Percentiles rank a stretch among this genome's conserved stretches.
Evolutionary conservation across 1,140 invertebrate genomes (phyloP).

Genomic region (Diabrotica undecimpunctata): DNA sequence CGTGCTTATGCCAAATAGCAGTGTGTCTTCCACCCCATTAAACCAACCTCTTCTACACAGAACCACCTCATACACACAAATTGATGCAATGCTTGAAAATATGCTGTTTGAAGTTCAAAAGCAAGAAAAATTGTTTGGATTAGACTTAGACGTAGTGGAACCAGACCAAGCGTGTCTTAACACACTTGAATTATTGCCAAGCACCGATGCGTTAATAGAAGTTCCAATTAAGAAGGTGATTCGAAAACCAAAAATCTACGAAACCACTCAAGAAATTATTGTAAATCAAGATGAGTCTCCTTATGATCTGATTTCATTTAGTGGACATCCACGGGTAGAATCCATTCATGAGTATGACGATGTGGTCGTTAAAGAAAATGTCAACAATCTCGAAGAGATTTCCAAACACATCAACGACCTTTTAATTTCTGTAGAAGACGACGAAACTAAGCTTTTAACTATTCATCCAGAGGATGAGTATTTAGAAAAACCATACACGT

Average conservation of each 20-base stretch:
- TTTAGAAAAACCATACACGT: conserved; percentile 27
- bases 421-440: conserved; percentile 32
- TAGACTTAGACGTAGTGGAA: conserved; percentile 39
- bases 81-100: conserved; percentile 43
- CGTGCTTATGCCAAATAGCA: conserved; percentile 37
- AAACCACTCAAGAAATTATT: conserved; percentile 31
- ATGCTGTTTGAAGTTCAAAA: conserved; percentile 44
- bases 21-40: conserved; percentile 18
- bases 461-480: conserved; percentile 28
- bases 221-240: conserved; percentile 41
- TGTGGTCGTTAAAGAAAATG: conserved; percentile 25
- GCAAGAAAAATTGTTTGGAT: conserved; percentile 38
- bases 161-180: conserved; percentile 37
- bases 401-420: conserved; percentile 28
- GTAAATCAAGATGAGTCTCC: conserved; percentile 20
- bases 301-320: conserved; percentile 31
- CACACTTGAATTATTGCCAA: conserved; percentile 42
- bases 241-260: conserved; percentile 26
- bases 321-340: conserved; percentile 9
- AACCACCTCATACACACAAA: conserved; percentile 41
- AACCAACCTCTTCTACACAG: conserved; percentile 21
- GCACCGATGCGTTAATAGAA: conserved; percentile 44
- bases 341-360: conserved; percentile 34
- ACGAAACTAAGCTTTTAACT: conserved; percentile 32
- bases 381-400: conserved; percentile 18